Evolutionary conservation across 2,888 invertebrate species (phyloP).

Genomic region (Aphodius granarius): DNA sequence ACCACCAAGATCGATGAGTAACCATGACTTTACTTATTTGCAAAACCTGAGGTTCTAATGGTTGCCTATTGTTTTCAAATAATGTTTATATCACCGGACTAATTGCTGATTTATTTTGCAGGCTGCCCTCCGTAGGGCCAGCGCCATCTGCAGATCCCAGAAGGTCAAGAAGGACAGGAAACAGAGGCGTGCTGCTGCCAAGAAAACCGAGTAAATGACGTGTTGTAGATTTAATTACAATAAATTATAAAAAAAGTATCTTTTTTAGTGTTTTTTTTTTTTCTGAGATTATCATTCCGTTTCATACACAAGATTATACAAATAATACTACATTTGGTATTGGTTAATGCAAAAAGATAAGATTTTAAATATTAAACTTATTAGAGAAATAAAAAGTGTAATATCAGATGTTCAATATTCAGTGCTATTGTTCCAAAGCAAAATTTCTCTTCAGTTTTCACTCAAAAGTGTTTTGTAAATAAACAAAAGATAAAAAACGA

Average conservation of each 20-base stretch:
- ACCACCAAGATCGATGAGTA: conserved; percentile 57
- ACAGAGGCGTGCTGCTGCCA: conserved; percentile 59
- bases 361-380: too few species aligned
- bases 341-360: too few species aligned
- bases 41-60: conserved; percentile 23
- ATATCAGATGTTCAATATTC: too few species aligned
- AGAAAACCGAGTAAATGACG: conserved; percentile 75
- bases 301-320: too few species aligned
- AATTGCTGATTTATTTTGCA: conserved; percentile 53
- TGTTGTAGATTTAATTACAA: conserved; percentile 31
- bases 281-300: background rate
- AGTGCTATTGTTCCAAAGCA: too few species aligned
- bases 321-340: too few species aligned
- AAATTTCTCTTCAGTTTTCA: too few species aligned
- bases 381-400: too few species aligned
- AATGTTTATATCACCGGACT: conserved; percentile 23
- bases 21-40: conserved; percentile 37
- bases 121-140: conserved; percentile 90
- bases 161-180: conserved; percentile 83
- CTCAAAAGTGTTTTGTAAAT: too few species aligned
- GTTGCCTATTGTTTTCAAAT: conserved; percentile 20
- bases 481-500: too few species aligned
- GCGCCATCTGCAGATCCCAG: conserved; percentile 91
- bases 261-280: conserved; percentile 1
- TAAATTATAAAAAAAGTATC: conserved; percentile 19